Percentiles rank a stretch among this genome's conserved stretches.
Conservation (phyloP, 2,888 invertebrate genomes). For the Seira ritae region DNA sequence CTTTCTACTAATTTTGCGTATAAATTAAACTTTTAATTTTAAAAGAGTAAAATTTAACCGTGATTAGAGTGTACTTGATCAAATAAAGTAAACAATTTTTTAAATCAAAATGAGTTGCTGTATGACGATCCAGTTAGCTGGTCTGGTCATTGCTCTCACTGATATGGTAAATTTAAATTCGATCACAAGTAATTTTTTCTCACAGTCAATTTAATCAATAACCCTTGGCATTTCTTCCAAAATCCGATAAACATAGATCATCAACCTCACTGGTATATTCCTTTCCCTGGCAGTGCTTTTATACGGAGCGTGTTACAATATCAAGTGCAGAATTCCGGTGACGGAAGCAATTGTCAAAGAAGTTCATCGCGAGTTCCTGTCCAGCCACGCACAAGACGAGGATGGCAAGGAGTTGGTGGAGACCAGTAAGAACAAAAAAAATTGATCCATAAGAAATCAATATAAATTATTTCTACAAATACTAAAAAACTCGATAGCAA, state of each 20-base stretch:
- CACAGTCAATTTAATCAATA: not conserved
- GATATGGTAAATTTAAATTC: constrained; percentile 38
- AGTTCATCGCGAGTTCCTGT: constrained; percentile 33
- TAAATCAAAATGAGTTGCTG: constrained; percentile 34
- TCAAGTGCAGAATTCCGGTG: constrained; percentile 44
- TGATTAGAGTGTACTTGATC: too few relatives aligned
- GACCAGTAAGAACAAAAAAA: not conserved
- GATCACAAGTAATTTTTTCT: too few relatives aligned
- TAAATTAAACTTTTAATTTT: too few relatives aligned
- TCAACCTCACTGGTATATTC: constrained; percentile 41
- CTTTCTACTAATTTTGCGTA: too few relatives aligned
- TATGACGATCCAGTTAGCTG: constrained; percentile 37
- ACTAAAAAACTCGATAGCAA: not conserved
- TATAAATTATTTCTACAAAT: not conserved
- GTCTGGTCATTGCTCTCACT: constrained; percentile 23
- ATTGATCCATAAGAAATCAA: not conserved
- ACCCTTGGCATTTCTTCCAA: not conserved
- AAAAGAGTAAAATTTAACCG: too few relatives aligned
- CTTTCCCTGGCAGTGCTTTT: constrained; percentile 26
- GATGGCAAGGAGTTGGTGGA: not conserved
- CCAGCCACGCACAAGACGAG: not conserved
- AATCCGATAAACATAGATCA: constrained; percentile 6
- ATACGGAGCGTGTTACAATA: constrained; percentile 26
- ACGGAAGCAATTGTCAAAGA: constrained; percentile 41
- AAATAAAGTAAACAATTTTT: not conserved